Percentiles rank a stretch among this genome's conserved stretches.
Conservation (phyloP, 2,797 vertebrate genomes). For the Pipistrellus nathusii region DNA sequence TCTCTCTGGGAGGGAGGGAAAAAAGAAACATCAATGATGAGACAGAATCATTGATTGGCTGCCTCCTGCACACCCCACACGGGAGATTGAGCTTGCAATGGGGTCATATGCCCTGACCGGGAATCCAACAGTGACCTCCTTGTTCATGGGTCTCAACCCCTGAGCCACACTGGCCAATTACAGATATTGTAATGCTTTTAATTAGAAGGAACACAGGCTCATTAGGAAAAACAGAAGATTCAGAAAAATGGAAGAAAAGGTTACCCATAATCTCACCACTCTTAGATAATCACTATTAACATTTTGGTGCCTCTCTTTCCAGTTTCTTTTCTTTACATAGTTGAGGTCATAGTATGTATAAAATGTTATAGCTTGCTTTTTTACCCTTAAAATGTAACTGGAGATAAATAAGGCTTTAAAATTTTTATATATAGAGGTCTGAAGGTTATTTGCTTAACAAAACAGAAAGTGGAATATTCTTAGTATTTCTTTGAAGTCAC, state of each 20-base stretch:
- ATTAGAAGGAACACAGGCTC: not conserved
- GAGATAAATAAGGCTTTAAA: conserved; percentile 31
- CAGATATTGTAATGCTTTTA: not conserved
- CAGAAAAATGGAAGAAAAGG: not conserved
- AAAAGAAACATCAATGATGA: too few relatives aligned
- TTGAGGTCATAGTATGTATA: not conserved
- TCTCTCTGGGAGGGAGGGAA: too few relatives aligned
- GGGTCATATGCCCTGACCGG: too few relatives aligned
- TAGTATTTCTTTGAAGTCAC: conserved; percentile 38
- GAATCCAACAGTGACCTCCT: too few relatives aligned
- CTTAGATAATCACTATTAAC: not conserved
- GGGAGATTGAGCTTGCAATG: too few relatives aligned
- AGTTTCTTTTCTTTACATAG: not conserved
- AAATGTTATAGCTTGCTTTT: conserved; percentile 5
- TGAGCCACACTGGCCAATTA: too few relatives aligned
- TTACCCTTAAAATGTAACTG: not conserved
- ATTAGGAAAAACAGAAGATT: not conserved
- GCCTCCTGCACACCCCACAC: too few relatives aligned
- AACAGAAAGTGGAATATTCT: conserved; percentile 41
- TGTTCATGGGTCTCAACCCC: too few relatives aligned
- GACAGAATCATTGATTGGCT: too few relatives aligned
- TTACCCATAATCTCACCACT: not conserved
- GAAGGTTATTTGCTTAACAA: conserved; percentile 28
- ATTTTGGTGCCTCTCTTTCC: not conserved
- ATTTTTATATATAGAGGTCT: not conserved